Evolutionary conservation across 1,140 invertebrate genomes (phyloP).

Genomic region (Phymorhynchus buccinoides): DNA sequence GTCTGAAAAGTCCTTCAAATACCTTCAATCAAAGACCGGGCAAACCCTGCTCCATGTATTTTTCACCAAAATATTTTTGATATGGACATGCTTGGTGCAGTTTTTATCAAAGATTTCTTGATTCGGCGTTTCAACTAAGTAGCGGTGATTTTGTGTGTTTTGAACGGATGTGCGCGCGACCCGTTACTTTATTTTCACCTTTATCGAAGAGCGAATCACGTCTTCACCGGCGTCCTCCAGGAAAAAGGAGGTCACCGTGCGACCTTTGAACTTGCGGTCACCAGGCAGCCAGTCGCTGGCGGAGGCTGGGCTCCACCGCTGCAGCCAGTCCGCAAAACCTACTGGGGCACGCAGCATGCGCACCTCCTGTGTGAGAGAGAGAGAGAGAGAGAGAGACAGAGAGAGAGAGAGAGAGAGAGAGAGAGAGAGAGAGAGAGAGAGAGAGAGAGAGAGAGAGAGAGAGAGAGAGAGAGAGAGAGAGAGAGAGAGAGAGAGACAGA

Average conservation of each 20-base stretch:
- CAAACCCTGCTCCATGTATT: no score
- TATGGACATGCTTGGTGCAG: no score
- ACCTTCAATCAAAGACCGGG: no score
- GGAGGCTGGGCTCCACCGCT: background rate
- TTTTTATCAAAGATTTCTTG: no score
- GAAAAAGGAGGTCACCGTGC: conserved; percentile 22
- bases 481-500: background rate
- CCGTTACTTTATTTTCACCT: conserved; percentile 4
- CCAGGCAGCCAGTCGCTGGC: background rate
- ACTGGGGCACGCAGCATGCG: background rate
- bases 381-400: no score
- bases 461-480: no score
- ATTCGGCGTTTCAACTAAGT: no score
- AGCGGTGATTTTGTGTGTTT: no score
- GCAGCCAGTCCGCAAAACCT: conserved; percentile 12
- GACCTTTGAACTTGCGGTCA: conserved; percentile 33
- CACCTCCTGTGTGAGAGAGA: background rate
- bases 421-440: background rate
- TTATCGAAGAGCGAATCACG: background rate
- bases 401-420: background rate
- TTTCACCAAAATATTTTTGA: no score
- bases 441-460: no score
- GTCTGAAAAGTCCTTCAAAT: no score
- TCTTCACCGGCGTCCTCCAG: conserved; percentile 28
- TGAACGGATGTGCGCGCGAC: no score